Percentiles rank a stretch among this genome's conserved stretches.
Conservation (phyloP, 2,797 vertebrate genomes). For the Carapus acus region DNA sequence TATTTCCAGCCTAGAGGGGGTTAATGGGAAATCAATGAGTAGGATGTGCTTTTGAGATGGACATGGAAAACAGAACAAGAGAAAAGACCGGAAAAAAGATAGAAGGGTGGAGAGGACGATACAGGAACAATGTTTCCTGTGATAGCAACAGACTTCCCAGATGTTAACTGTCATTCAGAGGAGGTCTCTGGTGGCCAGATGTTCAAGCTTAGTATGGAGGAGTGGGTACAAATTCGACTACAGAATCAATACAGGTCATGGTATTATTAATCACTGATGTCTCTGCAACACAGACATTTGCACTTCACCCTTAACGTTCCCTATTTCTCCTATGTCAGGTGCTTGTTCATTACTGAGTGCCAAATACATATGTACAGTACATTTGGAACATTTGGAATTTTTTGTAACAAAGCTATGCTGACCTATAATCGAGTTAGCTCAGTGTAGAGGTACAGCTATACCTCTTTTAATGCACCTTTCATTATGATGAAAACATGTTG, state of each 20-base stretch:
- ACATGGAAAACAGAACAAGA: slow-evolving; percentile 53
- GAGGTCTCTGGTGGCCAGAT: slow-evolving; percentile 74
- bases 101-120: slow-evolving; percentile 47
- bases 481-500: too few relatives aligned
- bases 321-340: slow-evolving; percentile 30
- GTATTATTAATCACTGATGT: slow-evolving; percentile 57
- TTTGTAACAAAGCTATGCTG: too few relatives aligned
- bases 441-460: too few relatives aligned
- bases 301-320: slow-evolving; percentile 8
- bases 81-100: slow-evolving; percentile 33
- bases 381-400: slow-evolving; percentile 35
- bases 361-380: slow-evolving; percentile 20
- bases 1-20: slow-evolving; percentile 69
- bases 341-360: background rate
- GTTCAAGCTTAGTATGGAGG: slow-evolving; percentile 61
- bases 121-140: slow-evolving; percentile 75
- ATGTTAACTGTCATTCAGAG: slow-evolving; percentile 80
- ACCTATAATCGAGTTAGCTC: too few relatives aligned
- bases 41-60: slow-evolving; percentile 69
- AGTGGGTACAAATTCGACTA: slow-evolving; percentile 50
- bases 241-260: slow-evolving; percentile 67
- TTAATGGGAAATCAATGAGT: slow-evolving; percentile 79
- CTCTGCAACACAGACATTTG: slow-evolving; percentile 23
- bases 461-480: too few relatives aligned
- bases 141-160: slow-evolving; percentile 78